Evolutionary conservation across 1,140 invertebrate species (phyloP), one percentile per base, ranked within the genome.

Genomic region (Bactericera cockerelli): DNA sequence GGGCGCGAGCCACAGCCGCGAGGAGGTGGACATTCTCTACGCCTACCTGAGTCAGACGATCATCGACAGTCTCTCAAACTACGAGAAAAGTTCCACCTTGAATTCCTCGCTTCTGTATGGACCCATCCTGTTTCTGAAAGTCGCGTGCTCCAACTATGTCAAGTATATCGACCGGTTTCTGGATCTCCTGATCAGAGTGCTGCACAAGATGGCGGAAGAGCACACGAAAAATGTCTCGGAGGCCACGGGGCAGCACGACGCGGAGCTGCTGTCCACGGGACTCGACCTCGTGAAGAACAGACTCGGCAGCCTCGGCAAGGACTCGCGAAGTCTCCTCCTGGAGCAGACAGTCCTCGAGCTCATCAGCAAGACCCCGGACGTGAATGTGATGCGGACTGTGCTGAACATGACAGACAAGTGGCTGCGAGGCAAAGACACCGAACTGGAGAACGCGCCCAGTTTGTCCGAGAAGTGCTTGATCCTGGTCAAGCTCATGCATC

Each of bases 71-170:
- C 74, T 96, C 1, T 81, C 81, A 0, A 81, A 82, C 54, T 97
- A 93, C 70, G 93, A 98, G 67, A 94, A 92, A 72, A 87, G 83
- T 58, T 72, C 81, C 0, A 79, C 80, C 61, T 82, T 85, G 1
- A 81, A 81, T 28, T 81, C 87, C 0, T 80, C 83, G 1, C 70
- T 98, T 8, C 70, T 98, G 6, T 91, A 92, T 68, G 89, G 92
- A 8, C 89, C 93, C 0, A 71, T 97, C 22, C 97, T 97, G 93
- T 90, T 96, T 69, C 72, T 97, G 42, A 98, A 98, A 74, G 92
- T 93, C 1, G 92, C 91, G 13, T 93, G 90, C 68, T 77, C 82
- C 0, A 91, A 87, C 65, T 92, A 89, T 72, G 80, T 86, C 10
- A 84, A 84, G 60, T 97, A 96, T 72, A 90, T 98, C 36, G 94